phyloP scores from a whole-genome alignment of 2,797 vertebrate genomes.

The Sebastiscus tertius region DNA sequence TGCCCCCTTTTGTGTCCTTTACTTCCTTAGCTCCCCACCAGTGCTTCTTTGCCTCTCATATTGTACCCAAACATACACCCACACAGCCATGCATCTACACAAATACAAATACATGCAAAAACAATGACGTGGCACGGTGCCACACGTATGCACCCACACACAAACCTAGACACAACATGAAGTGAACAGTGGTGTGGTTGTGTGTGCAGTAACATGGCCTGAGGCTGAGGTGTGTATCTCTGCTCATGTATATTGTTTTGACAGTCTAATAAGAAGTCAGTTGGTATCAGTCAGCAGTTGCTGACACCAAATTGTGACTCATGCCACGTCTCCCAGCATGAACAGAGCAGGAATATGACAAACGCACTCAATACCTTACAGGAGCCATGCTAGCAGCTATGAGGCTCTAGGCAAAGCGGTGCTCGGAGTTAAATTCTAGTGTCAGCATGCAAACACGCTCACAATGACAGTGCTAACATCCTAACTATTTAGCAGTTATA shows the following conservation, averaged over 20 bases:
- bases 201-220: background rate
- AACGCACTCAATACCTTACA: background rate
- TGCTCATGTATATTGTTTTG: slow-evolving; percentile 30
- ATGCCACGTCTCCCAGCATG: background rate
- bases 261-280: slow-evolving; percentile 8
- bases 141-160: background rate
- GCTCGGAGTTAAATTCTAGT: background rate
- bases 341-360: background rate
- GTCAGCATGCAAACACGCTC: background rate
- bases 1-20: background rate
- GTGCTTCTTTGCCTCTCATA: slow-evolving; percentile 9
- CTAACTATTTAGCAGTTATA: background rate
- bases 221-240: slow-evolving; percentile 36
- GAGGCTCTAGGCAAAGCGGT: background rate
- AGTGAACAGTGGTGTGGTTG: background rate
- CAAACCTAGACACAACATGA: background rate
- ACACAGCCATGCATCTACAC: background rate
- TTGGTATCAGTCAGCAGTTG: slow-evolving; percentile 26
- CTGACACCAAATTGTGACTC: slow-evolving; percentile 34
- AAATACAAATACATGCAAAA: slow-evolving; percentile 17
- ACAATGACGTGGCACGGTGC: background rate
- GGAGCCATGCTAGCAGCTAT: too few relatives aligned
- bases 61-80: slow-evolving; percentile 10
- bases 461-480: background rate
- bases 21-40: background rate